Conservation (phyloP, 1,140 invertebrate species). For the Zaprionus vittiger region DNA sequence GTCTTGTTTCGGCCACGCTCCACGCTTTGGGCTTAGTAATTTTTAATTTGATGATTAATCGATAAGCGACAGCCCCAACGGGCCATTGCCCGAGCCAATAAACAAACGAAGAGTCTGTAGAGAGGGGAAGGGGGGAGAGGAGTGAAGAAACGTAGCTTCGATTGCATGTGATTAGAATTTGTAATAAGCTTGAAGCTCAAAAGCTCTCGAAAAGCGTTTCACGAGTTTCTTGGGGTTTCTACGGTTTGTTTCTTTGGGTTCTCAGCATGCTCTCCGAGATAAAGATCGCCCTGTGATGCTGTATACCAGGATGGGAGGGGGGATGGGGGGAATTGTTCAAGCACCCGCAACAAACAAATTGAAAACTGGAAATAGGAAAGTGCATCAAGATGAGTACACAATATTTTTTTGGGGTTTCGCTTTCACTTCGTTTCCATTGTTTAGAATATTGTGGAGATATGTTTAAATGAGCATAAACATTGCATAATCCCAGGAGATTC, state of each 20-base stretch:
- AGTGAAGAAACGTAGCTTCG: slow-evolving; percentile 44
- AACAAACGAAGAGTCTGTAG: neutral
- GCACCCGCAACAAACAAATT: slow-evolving; percentile 60
- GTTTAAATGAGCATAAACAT: slow-evolving; percentile 44
- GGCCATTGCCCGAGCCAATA: slow-evolving; percentile 60
- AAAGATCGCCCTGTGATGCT: slow-evolving; percentile 61
- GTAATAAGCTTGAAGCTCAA: slow-evolving; percentile 70
- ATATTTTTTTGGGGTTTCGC: slow-evolving; percentile 35
- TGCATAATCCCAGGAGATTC: slow-evolving; percentile 62
- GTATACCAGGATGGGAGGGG: slow-evolving; percentile 10
- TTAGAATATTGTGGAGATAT: slow-evolving; percentile 38
- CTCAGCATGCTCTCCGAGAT: slow-evolving; percentile 59
- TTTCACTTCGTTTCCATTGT: slow-evolving; percentile 70
- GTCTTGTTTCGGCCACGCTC: slow-evolving; percentile 71
- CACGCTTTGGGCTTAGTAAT: slow-evolving; percentile 75
- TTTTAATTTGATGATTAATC: slow-evolving; percentile 81
- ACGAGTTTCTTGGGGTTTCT: slow-evolving; percentile 3
- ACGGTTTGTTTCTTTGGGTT: slow-evolving; percentile 25
- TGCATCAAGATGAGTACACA: slow-evolving; percentile 62
- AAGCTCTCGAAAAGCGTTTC: slow-evolving; percentile 30
- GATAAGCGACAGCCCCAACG: slow-evolving; percentile 67
- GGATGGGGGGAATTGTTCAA: slow-evolving; percentile 38
- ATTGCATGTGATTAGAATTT: slow-evolving; percentile 80
- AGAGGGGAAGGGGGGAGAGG: slow-evolving; percentile 1
- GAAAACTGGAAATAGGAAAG: slow-evolving; percentile 60